Evolutionary conservation across 2,113 vertebrate species (phyloP).

Genomic region (human): GRCh38 chr3:192831501-192832000

Average conservation of each 20-base stretch:
- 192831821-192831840: not conserved
- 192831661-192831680: not conserved
- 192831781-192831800: not conserved
- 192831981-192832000: not conserved
- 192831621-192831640: not conserved
- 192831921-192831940: slow-evolving; percentile 8
- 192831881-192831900: not conserved
- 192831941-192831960: slow-evolving; percentile 1
- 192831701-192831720: not conserved
- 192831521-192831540: not conserved
- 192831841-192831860: not conserved
- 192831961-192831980: not conserved
- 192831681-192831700: not conserved
- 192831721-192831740: not conserved
- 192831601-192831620: not conserved
- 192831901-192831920: slow-evolving; percentile 45
- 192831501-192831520: not conserved
- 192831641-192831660: not conserved
- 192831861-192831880: not conserved
- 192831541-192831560: not conserved
- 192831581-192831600: not conserved
- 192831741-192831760: not conserved
- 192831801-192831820: not conserved
- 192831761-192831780: not conserved
- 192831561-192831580: not conserved